These are phyloP conservation scores for Theodoxus fluviatilis DNA, from an alignment of 2,888 invertebrate genomes.

Conservation along the genomic window DNA sequence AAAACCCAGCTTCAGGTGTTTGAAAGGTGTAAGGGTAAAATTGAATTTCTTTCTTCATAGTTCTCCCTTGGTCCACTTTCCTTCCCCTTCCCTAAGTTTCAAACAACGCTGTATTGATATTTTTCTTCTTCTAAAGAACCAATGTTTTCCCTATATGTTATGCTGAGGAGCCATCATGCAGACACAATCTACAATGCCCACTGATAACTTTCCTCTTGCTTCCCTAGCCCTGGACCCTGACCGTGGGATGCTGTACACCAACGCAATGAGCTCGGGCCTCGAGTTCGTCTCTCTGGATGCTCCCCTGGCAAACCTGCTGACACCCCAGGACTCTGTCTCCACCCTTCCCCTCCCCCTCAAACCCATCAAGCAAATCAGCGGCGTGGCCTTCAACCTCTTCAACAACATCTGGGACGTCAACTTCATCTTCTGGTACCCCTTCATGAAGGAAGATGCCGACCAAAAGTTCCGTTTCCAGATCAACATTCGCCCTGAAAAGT, in stretches of 20 bases:
- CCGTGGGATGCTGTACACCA: constrained; percentile 45
- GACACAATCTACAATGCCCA: too few species aligned
- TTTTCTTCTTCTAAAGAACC: too few species aligned
- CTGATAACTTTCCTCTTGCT: too few species aligned
- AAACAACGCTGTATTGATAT: too few species aligned
- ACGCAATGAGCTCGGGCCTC: constrained; percentile 32
- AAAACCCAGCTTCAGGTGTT: too few species aligned
- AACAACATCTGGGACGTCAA: constrained; percentile 62
- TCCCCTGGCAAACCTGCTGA: constrained; percentile 44
- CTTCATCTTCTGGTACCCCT: constrained; percentile 62
- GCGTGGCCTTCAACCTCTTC: constrained; percentile 54
- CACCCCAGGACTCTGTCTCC: constrained; percentile 37
- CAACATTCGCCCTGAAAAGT: constrained; percentile 29
- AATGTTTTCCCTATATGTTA: too few species aligned
- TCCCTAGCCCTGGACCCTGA: too few species aligned
- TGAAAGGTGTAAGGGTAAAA: too few species aligned
- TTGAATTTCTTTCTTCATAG: too few species aligned
- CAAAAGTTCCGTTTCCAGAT: constrained; percentile 43
- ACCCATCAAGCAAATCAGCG: constrained; percentile 43
- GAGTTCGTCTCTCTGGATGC: constrained; percentile 44
- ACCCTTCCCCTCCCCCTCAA: constrained; percentile 45
- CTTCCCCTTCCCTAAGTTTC: too few species aligned
- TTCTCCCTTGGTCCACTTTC: too few species aligned
- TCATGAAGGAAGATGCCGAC: constrained; percentile 38
- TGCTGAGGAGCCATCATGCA: too few species aligned